Evolutionary conservation across 2,888 invertebrate species (phyloP).

Genomic region (Troilus luridus): DNA sequence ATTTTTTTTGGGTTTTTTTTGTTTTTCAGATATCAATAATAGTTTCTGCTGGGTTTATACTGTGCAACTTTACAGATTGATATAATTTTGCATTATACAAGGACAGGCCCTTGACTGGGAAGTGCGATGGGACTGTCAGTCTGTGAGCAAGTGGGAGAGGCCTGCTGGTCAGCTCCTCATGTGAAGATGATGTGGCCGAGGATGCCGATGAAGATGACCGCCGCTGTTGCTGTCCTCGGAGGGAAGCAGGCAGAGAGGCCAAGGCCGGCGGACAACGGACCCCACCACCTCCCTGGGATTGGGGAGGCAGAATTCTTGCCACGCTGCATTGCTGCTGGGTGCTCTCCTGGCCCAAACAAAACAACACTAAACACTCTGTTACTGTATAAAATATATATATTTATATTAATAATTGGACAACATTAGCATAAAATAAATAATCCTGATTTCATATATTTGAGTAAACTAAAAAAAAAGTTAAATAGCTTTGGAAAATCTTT

Average conservation of each 20-base stretch:
- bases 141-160: conserved; percentile 62
- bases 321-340: conserved; percentile 73
- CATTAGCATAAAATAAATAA: not conserved
- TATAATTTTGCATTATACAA: conserved; percentile 48
- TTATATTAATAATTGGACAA: not conserved
- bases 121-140: conserved; percentile 59
- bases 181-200: conserved; percentile 68
- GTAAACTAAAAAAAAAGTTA: no score
- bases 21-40: not conserved
- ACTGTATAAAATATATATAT: not conserved
- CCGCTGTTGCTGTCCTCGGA: conserved; percentile 70
- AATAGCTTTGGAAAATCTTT: no score
- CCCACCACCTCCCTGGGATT: conserved; percentile 71
- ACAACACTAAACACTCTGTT: conserved; percentile 46
- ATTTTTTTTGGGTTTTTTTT: not conserved
- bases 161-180: conserved; percentile 61
- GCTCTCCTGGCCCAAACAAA: conserved; percentile 67
- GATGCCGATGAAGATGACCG: conserved; percentile 69
- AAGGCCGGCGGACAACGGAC: conserved; percentile 71
- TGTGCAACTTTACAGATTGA: not conserved
- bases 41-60: not conserved
- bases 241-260: conserved; percentile 71
- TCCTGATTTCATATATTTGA: no score
- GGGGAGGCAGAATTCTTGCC: conserved; percentile 73
- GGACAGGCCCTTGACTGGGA: conserved; percentile 46